Evolutionary conservation across 1,140 invertebrate genomes (phyloP), one percentile per base, ranked within the genome.

Genomic region (Chironomus tepperi): DNA sequence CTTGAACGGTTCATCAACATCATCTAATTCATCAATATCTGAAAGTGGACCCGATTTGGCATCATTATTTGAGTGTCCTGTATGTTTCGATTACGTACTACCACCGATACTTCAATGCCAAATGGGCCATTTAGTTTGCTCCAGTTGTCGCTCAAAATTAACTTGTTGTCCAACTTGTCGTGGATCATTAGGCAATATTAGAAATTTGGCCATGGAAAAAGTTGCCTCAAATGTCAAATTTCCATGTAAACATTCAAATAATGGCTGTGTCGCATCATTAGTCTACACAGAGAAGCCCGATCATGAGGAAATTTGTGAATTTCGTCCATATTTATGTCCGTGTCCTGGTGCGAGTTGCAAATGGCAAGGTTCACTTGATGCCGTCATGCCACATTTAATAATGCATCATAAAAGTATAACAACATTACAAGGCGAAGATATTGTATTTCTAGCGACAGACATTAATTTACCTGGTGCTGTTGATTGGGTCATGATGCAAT

Each of bases 401-500:
- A 95, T 95, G 86, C 92, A 93, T 74, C 98, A 99, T 83, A 99
- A 99, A 85, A 98, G 96, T 78, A 99, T 99, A 77, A 99, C 98
- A 3, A 99, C 98, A 65, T 86, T 99, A 77, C 92, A 95, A 87
- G 90, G 92, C 12, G 98, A 99, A 85, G 98, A 99, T 82, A 99
- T 99, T 80, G 98, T 99, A 64, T 99, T 99, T 83, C 85, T 99
- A 77, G 98, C 98, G 1, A 99, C 98, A 64, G 98, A 99, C 84
- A 99, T 99, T 74, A 99, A 99, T 85, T 87, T 99, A 76, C 97
- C 97, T 73, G 98, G 98, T 75, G 98, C 98, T 75, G 98, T 99
- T 2, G 98, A 99, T 82, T 99, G 98, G 98, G 98, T 99, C 0
- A 99, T 99, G 98, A 99, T 99, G 97, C 98, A 99, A 82, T 97